Percentiles rank a stretch among this genome's conserved stretches.
phyloP scores from a whole-genome alignment of 2,113 vertebrate species.

The Mellivora capensis region DNA sequence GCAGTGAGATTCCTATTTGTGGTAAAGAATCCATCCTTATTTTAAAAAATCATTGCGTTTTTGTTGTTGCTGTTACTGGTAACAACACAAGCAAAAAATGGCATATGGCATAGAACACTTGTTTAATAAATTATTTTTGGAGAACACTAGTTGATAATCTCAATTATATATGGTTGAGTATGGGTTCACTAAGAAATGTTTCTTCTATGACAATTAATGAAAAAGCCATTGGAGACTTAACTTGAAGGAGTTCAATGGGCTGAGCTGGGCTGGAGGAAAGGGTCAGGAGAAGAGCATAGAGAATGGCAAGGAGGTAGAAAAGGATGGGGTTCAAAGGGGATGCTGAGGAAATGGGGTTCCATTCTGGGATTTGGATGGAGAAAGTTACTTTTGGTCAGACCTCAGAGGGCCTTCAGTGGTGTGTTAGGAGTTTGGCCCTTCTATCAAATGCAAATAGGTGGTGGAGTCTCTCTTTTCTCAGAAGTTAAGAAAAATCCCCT shows the following conservation, averaged over 20 bases:
- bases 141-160: background rate
- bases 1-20: background rate
- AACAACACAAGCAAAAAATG: background rate
- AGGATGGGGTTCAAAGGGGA: accelerated
- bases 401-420: accelerated
- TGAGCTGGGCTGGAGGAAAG: background rate
- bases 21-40: background rate
- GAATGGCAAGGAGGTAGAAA: accelerated
- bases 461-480: background rate
- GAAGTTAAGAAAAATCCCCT: background rate
- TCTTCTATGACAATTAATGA: too few species aligned
- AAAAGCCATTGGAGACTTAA: background rate
- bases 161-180: too few species aligned
- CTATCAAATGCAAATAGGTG: background rate
- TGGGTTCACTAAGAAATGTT: background rate
- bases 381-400: background rate
- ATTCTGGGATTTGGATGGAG: accelerated
- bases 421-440: background rate
- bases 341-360: background rate
- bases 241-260: background rate
- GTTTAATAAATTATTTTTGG: background rate
- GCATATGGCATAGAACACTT: background rate
- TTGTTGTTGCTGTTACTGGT: background rate
- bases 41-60: background rate
- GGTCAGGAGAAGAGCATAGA: accelerated